These are phyloP conservation scores for Centropristis striata DNA, from an alignment of 2,113 vertebrate species.

Conservation along the genomic window DNA sequence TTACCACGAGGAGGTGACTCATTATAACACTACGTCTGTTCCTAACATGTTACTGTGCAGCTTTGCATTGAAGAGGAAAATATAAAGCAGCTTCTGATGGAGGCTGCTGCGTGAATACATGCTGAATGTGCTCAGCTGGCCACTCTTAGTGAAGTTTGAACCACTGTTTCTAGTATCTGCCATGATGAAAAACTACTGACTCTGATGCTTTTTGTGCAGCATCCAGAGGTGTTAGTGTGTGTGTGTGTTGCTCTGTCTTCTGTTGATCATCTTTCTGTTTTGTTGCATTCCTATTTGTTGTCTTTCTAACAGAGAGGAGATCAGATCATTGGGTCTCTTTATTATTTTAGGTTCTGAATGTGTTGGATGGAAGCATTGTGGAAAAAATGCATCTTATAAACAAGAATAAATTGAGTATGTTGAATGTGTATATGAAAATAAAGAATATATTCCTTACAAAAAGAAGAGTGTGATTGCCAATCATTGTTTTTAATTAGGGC, in stretches of 20 bases:
- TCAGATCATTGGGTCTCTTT: constrained; percentile 17
- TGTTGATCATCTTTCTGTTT: constrained; percentile 20
- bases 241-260: background rate
- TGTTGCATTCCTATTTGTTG: constrained; percentile 22
- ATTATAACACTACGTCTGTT: constrained; percentile 47
- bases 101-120: constrained; percentile 36
- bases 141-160: background rate
- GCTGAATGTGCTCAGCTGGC: constrained; percentile 18
- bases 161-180: constrained; percentile 4
- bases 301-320: constrained; percentile 5
- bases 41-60: background rate
- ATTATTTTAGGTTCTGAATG: constrained; percentile 51
- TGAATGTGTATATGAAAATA: constrained; percentile 71
- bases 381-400: constrained; percentile 28
- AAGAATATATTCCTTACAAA: constrained; percentile 68
- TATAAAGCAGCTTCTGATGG: constrained; percentile 6
- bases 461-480: background rate
- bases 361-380: constrained; percentile 46
- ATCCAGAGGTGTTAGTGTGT: constrained; percentile 2
- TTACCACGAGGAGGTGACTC: constrained; percentile 10
- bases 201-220: background rate
- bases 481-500: background rate
- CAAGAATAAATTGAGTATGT: constrained; percentile 47
- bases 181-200: background rate
- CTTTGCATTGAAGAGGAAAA: background rate